phyloP scores from a whole-genome alignment of 2,888 invertebrate genomes.

The Chrysina gloriosa region DNA sequence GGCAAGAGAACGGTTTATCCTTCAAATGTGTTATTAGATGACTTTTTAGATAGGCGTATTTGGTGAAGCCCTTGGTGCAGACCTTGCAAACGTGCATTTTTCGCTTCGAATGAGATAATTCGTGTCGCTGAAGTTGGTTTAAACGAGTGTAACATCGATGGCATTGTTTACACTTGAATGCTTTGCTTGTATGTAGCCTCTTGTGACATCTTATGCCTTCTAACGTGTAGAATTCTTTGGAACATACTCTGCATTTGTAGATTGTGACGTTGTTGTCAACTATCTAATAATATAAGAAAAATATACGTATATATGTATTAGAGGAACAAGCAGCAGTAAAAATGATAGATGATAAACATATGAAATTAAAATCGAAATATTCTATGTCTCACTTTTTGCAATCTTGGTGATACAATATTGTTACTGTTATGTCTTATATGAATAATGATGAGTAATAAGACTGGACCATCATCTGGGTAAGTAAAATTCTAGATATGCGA shows the following conservation, averaged over 20 bases:
- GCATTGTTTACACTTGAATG: constrained; percentile 63
- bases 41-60: constrained; percentile 62
- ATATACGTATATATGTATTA: too few relatives aligned
- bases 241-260: constrained; percentile 60
- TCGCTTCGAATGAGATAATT: constrained; percentile 59
- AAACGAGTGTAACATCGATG: constrained; percentile 61
- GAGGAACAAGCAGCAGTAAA: too few relatives aligned
- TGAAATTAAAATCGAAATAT: too few relatives aligned
- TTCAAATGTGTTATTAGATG: constrained; percentile 63
- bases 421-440: too few relatives aligned
- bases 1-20: constrained; percentile 63
- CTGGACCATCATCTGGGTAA: too few relatives aligned
- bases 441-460: too few relatives aligned
- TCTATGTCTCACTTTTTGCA: too few relatives aligned
- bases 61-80: constrained; percentile 62
- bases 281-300: constrained; percentile 40
- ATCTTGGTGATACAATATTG: too few relatives aligned
- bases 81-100: constrained; percentile 64
- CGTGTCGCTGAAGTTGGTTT: constrained; percentile 62
- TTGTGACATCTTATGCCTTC: constrained; percentile 61
- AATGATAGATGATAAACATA: too few relatives aligned
- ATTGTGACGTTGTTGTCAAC: constrained; percentile 60
- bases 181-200: constrained; percentile 59
- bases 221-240: constrained; percentile 61
- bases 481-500: too few relatives aligned